Percentiles rank a stretch among this genome's conserved stretches.
Conservation (phyloP, 2,888 invertebrate species). For the Melipona bicolor region DNA sequence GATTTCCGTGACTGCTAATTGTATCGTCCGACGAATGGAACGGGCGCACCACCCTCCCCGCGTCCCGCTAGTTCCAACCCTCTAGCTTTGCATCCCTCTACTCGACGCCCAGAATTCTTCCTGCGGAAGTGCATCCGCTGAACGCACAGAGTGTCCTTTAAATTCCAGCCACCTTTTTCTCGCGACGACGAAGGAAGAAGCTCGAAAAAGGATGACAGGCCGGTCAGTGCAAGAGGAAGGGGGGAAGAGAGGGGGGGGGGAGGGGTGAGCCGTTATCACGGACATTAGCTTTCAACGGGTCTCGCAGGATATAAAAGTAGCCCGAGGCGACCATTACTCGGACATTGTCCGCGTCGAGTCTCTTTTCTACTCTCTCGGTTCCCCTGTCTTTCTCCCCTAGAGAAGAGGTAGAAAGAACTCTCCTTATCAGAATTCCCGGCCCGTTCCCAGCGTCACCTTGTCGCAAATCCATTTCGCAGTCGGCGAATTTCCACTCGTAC, state of each 20-base stretch:
- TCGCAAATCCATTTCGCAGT: constrained; percentile 82
- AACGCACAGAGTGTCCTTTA: constrained; percentile 21
- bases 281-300: constrained; percentile 82
- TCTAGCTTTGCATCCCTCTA: no score
- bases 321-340: constrained; percentile 82
- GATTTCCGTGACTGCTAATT: no score
- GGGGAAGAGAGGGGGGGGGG: not conserved
- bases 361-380: constrained; percentile 62
- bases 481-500: constrained; percentile 77
- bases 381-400: constrained; percentile 51
- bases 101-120: not conserved
- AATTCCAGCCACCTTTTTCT: constrained; percentile 38
- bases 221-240: constrained; percentile 38
- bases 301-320: constrained; percentile 80
- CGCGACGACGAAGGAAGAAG: constrained; percentile 38
- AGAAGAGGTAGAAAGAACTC: constrained; percentile 43
- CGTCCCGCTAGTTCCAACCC: no score
- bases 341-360: constrained; percentile 81
- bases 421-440: constrained; percentile 81
- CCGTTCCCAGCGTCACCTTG: constrained; percentile 79
- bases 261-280: constrained; percentile 77
- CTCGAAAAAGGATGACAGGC: constrained; percentile 58
- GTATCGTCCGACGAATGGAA: not conserved
- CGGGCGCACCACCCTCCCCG: no score
- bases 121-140: constrained; percentile 46